Base-by-base conservation (phyloP, 2,113 vertebrate species). In the Peromyscus polionotus region DNA sequence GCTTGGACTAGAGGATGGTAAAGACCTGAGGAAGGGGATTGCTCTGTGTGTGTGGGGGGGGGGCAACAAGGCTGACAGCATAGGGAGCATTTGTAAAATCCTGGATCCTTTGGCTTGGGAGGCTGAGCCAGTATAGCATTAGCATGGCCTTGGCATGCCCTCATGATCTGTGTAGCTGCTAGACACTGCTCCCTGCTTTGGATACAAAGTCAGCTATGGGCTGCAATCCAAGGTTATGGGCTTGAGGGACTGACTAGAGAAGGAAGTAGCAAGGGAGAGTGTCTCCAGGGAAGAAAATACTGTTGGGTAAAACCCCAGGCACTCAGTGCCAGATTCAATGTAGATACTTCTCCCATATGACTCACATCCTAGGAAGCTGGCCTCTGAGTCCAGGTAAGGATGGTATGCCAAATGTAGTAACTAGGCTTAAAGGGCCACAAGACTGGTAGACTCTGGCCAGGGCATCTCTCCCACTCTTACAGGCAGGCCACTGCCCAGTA, bases 21-120 rank as follows among this genome's bases (percentile, higher is more conserved):
- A 9, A 48, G 10, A 70, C 16, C 26, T 48, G 81, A 87, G 63
- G 76, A 80, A 88, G 70, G 61, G 61, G 33, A 36, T 4, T 24
- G 24, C 3, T 13, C 5, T 36, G 1, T 48, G 45, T 48, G 45
- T 6, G 45, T 4, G 45, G 0, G 20, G n/a, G 54, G 4, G 3
- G 16, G 4, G 11, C 88, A 61, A 73, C 28, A 19, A 73, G 33
- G 33, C 9, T 75, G 57, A 80, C 0, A 48, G 28, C 13, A 42
- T 10, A 28, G 8, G 22, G 36, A 57, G 7, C 9, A 94, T 87
- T 83, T 96, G 26, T 19, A 70, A 68, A 79, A 93, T 57, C 65
- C 59, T 83, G 59, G 36, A 16, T 36, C 31, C 13, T 26, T 57
- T 31, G 76, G 31, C n/a, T 86, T 10, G 59, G 12, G 13, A 61